These are phyloP conservation scores for Cnemophilus loriae DNA, from an alignment of 2,113 vertebrate genomes.

Conservation along the genomic window DNA sequence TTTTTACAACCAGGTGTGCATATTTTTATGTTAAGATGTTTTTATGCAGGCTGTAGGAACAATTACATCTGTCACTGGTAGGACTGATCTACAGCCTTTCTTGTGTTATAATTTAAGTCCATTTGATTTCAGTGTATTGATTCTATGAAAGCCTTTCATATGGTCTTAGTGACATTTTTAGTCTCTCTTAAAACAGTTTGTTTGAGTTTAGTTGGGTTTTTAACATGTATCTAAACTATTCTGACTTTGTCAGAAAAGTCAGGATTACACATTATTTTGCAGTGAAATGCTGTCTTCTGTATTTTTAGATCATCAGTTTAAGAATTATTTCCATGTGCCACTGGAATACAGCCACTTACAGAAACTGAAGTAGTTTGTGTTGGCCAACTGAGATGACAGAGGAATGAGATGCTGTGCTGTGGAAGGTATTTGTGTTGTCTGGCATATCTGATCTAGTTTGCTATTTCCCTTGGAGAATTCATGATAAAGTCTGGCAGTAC, in stretches of 20 bases:
- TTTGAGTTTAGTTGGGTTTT: neutral
- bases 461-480: slow-evolving; percentile 25
- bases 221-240: neutral
- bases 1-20: neutral
- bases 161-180: neutral
- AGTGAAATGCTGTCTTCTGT: neutral
- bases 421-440: slow-evolving; percentile 20
- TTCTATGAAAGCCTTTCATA: neutral
- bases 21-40: neutral
- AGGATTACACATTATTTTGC: neutral
- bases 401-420: neutral
- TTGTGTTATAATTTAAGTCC: neutral
- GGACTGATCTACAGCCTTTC: neutral
- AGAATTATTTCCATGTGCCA: neutral
- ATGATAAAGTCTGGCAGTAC: slow-evolving; percentile 13
- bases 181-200: neutral
- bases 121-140: neutral
- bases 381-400: neutral
- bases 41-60: neutral
- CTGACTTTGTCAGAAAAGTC: neutral
- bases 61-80: neutral
- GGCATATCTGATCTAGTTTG: slow-evolving; percentile 6
- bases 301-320: neutral
- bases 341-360: neutral
- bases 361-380: neutral